Evolutionary conservation across 2,888 invertebrate genomes (phyloP), one percentile per base, ranked within the genome.

Genomic region (Amphiduros pacificus): DNA sequence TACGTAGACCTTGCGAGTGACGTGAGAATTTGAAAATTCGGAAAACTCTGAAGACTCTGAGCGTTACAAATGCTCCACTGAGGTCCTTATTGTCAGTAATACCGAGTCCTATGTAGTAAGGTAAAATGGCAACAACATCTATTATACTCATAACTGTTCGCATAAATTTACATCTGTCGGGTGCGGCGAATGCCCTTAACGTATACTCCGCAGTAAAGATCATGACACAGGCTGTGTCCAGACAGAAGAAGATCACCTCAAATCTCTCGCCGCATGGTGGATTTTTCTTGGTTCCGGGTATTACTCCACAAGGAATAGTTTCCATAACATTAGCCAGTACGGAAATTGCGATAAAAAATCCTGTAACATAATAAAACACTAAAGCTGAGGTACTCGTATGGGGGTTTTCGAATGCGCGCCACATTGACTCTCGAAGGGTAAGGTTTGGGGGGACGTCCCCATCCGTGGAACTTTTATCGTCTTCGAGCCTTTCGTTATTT

Each of bases 151-250:
- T 99, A 64, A 99, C 98, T 73, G 94, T 94, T 66, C 97, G 89
- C 76, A 95, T 93, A 84, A 98, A 98, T 85, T 95, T 95, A 86
- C 94, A 95, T 66, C 98, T 89, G 85, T 94, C 94, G 28, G 98
- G 98, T n/a, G 98, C 98, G 14, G 98, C 98, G 84, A 95, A 98
- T 75, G 99, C 87, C 62, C 87, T 78, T 70, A 98, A 86, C 73
- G 97, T 85, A 84, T 99, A 99, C 84, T 99, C 65, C 50, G 96
- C 94, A 22, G 98, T 98, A 98, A 99, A 99, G 72, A 99, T 99
- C 94, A 99, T 98, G 73, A 99, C 99, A 85, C 99, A 99, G 67
- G 99, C 99, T 26, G 99, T 99, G 86, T 99, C 96, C 85, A 99
- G 86, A 84, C 98, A 99, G 87, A 99, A 99, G 87, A 98, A 97